These are phyloP conservation scores for Nowickia ferox DNA, from an alignment of 2,888 invertebrate genomes.

Conservation along the genomic window DNA sequence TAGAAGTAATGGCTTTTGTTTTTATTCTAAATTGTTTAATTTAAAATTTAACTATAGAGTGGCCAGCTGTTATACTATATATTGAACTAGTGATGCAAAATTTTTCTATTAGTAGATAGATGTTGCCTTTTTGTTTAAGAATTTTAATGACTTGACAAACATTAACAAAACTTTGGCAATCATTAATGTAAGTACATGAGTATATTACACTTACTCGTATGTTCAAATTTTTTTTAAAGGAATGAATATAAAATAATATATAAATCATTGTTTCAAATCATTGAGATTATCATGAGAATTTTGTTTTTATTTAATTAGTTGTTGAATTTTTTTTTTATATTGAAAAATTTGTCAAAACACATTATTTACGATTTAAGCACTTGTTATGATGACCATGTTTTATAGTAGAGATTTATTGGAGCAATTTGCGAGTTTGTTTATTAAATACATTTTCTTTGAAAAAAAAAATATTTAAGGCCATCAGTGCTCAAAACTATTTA, in stretches of 20 bases:
- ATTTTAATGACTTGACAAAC: too few relatives aligned
- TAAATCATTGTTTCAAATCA: background rate
- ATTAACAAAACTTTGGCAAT: too few relatives aligned
- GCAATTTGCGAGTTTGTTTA: background rate
- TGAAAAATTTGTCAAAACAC: background rate
- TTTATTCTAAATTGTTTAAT: background rate
- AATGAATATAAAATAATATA: background rate
- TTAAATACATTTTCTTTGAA: too few relatives aligned
- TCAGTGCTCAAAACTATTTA: too few relatives aligned
- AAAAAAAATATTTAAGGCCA: too few relatives aligned
- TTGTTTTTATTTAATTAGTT: constrained; percentile 3
- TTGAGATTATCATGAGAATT: background rate
- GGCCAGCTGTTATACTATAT: background rate
- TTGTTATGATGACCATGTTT: background rate
- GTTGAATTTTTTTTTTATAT: background rate
- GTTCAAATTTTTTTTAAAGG: too few relatives aligned
- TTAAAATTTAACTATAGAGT: background rate
- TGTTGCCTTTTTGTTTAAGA: too few relatives aligned
- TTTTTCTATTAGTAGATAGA: too few relatives aligned
- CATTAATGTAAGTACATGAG: too few relatives aligned
- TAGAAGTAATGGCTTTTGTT: background rate
- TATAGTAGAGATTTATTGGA: background rate
- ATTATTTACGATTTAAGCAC: background rate
- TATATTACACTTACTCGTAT: too few relatives aligned
- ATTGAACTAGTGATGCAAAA: too few relatives aligned